A percentile compares a stretch with the other conserved stretches of the same genome.
Evolutionary conservation across 2,113 vertebrate genomes (phyloP).

Genomic region (Pardalotus punctatus): DNA sequence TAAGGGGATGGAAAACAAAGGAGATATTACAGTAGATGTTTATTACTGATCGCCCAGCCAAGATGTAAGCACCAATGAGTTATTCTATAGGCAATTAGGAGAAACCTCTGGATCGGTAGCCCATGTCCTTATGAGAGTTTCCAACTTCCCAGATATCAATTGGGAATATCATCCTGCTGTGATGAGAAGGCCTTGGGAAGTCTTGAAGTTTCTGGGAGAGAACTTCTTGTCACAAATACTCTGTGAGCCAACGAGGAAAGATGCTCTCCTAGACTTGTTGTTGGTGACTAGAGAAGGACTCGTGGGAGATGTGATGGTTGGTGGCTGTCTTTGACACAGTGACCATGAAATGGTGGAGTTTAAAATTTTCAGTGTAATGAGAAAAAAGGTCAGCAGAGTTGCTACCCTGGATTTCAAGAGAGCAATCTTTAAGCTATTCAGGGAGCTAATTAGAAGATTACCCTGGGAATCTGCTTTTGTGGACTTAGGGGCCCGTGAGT

Average conservation of each 20-base stretch:
- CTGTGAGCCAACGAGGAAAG: neutral
- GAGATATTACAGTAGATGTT: neutral
- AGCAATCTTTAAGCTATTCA: too few relatives aligned
- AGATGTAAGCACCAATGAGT: too few relatives aligned
- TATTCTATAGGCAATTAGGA: neutral
- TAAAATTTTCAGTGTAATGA: neutral
- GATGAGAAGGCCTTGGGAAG: neutral
- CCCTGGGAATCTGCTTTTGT: too few relatives aligned
- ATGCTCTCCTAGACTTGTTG: neutral
- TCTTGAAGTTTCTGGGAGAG: neutral
- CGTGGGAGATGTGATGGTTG: too few relatives aligned
- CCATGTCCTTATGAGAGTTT: neutral
- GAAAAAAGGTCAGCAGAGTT: neutral
- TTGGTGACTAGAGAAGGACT: neutral
- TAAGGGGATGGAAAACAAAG: neutral
- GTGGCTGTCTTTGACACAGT: neutral
- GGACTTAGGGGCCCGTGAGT: too few relatives aligned
- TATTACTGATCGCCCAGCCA: too few relatives aligned
- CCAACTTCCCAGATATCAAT: neutral
- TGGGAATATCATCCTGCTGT: neutral
- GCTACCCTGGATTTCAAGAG: too few relatives aligned
- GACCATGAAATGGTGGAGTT: neutral
- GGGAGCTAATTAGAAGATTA: too few relatives aligned
- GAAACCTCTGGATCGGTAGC: neutral
- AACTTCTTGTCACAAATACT: neutral